Percentiles rank a stretch among this genome's conserved stretches.
Evolutionary conservation across 2,113 vertebrate species (phyloP).

Genomic region (Aphyosemion australe): DNA sequence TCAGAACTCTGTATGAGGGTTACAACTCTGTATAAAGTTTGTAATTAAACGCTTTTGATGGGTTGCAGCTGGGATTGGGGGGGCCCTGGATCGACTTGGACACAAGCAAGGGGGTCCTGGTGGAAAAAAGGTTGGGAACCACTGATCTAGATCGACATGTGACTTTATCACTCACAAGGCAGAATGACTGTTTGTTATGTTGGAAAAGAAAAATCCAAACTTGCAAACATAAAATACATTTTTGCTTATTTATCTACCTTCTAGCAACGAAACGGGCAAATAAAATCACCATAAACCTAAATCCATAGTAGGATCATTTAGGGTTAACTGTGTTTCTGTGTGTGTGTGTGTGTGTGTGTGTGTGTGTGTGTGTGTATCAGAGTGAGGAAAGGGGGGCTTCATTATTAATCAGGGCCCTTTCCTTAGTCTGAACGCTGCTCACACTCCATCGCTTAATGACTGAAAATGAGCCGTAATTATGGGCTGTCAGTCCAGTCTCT

Average conservation of each 20-base stretch:
- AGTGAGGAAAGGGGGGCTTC: constrained; percentile 54
- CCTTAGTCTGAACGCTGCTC: constrained; percentile 69
- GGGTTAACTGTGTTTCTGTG: constrained; percentile 4
- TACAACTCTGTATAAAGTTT: too few relatives aligned
- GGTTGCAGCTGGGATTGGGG: too few relatives aligned
- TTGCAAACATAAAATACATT: too few relatives aligned
- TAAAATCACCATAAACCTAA: background rate
- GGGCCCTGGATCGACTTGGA: too few relatives aligned
- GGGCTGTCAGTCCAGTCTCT: constrained; percentile 77
- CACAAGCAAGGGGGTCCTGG: too few relatives aligned
- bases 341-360: constrained; percentile 15
- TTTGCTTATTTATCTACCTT: constrained; percentile 1
- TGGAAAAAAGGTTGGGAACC: too few relatives aligned
- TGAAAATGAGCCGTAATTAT: constrained; percentile 81
- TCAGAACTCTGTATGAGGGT: too few relatives aligned
- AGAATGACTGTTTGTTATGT: too few relatives aligned
- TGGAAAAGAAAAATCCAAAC: too few relatives aligned
- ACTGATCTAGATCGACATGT: too few relatives aligned
- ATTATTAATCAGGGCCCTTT: constrained; percentile 77
- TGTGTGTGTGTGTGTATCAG: constrained; percentile 39
- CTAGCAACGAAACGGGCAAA: background rate
- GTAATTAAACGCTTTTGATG: too few relatives aligned
- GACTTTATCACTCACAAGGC: too few relatives aligned
- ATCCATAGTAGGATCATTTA: background rate
- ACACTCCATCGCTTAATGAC: constrained; percentile 78